Percentiles rank a stretch among this genome's conserved stretches.
Evolutionary conservation across 2,888 invertebrate species (phyloP).

Genomic region (Acleris sparsana): DNA sequence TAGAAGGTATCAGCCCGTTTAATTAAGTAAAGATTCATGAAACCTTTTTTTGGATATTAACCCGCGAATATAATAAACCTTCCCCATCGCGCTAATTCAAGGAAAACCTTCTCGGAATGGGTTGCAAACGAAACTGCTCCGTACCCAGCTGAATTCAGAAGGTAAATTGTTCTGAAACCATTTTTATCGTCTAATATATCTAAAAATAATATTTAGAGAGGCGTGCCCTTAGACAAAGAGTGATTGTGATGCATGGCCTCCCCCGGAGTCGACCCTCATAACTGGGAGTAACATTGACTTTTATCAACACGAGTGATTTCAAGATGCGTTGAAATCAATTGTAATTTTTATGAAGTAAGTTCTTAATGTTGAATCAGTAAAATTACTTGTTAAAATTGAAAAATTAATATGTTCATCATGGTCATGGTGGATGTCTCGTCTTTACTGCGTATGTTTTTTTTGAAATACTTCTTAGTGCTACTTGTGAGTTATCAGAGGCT

Average conservation of each 20-base stretch:
- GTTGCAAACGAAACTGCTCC: neutral
- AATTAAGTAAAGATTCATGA: conserved; percentile 12
- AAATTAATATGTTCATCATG: no score
- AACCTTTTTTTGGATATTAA: conserved; percentile 17
- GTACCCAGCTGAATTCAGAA: conserved; percentile 1
- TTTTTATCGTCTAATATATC: conserved; percentile 20
- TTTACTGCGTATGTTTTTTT: no score
- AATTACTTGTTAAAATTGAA: neutral
- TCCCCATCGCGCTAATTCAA: conserved; percentile 12
- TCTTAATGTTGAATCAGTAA: neutral
- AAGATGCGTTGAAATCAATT: neutral
- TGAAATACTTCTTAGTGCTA: no score
- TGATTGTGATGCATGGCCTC: conserved; percentile 23
- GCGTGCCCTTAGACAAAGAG: conserved; percentile 25
- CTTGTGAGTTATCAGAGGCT: no score
- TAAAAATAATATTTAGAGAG: conserved; percentile 28
- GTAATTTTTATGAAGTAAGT: neutral
- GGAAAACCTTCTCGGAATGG: conserved; percentile 2
- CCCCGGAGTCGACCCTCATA: conserved; percentile 13
- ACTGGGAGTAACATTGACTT: conserved; percentile 19
- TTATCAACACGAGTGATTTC: conserved; percentile 13
- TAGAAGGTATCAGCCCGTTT: conserved; percentile 4
- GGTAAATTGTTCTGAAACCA: conserved; percentile 6
- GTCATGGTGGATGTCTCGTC: no score
- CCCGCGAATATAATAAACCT: conserved; percentile 16